phyloP scores from a whole-genome alignment of 2,888 invertebrate genomes.

The Portevinia maculata region DNA sequence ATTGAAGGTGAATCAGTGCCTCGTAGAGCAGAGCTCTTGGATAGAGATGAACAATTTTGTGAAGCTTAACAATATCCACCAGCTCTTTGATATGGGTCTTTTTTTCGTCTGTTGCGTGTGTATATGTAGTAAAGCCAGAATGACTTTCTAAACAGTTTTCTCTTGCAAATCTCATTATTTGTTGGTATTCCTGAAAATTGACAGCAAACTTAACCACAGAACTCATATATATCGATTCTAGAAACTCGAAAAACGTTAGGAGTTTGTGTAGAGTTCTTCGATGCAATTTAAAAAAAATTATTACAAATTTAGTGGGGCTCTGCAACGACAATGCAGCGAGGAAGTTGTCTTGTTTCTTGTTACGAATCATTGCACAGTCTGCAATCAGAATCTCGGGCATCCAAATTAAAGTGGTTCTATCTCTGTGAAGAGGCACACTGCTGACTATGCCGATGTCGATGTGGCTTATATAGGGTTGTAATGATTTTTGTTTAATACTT shows the following conservation, averaged over 20 bases:
- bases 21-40: conserved; percentile 10
- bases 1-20: background rate
- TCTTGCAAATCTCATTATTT: conserved; percentile 12
- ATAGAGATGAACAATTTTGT: conserved; percentile 48
- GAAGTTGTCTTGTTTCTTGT: conserved; percentile 62
- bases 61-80: conserved; percentile 46
- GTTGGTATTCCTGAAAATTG: conserved; percentile 25
- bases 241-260: too few relatives aligned
- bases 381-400: conserved; percentile 45
- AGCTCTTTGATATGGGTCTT: conserved; percentile 33
- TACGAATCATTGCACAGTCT: conserved; percentile 63
- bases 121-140: conserved; percentile 59
- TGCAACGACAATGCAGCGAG: conserved; percentile 37
- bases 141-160: conserved; percentile 65
- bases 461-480: conserved; percentile 16
- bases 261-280: background rate
- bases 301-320: conserved; percentile 7
- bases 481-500: conserved; percentile 17
- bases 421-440: background rate
- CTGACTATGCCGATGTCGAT: conserved; percentile 18
- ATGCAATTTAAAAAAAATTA: conserved; percentile 39
- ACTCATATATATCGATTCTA: background rate
- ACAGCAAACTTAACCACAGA: background rate
- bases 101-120: conserved; percentile 51
- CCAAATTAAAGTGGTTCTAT: conserved; percentile 61